These are phyloP conservation scores for Boloria selene DNA, from an alignment of 2,888 invertebrate species.

Conservation along the genomic window DNA sequence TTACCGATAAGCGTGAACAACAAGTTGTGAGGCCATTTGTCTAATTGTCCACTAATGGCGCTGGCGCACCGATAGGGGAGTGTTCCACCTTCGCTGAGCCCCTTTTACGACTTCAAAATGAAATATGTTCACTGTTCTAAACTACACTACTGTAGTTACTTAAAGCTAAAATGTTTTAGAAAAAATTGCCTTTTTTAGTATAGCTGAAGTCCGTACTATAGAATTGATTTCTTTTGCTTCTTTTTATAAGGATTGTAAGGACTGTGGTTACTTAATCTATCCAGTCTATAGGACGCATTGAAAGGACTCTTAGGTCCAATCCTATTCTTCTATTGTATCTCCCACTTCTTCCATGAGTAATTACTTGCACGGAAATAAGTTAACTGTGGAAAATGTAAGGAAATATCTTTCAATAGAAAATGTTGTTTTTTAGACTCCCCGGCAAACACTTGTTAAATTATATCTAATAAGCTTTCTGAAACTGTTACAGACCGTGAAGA, in stretches of 20 bases:
- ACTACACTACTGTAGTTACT: conserved; percentile 1
- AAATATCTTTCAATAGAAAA: conserved; percentile 1
- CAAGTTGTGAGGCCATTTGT: conserved; percentile 37
- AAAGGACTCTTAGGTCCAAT: conserved; percentile 10
- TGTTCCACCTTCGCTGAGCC: conserved; percentile 13
- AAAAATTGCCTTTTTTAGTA: neutral
- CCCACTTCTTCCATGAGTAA: conserved; percentile 6
- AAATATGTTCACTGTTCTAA: neutral
- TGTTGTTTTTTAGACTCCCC: neutral
- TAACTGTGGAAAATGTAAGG: neutral
- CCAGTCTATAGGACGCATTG: conserved; percentile 20
- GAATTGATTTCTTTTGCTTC: too few species aligned
- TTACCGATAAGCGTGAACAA: conserved; percentile 25
- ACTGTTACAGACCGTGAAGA: conserved; percentile 95
- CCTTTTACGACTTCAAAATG: conserved; percentile 5
- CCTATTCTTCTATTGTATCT: conserved; percentile 15
- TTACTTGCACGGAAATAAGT: conserved; percentile 6
- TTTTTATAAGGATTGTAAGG: too few species aligned
- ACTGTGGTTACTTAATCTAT: neutral
- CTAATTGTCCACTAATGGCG: conserved; percentile 43
- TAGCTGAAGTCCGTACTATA: neutral
- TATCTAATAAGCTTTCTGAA: neutral
- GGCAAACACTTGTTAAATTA: too few species aligned
- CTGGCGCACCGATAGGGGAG: conserved; percentile 32
- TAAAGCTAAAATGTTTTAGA: neutral